Conservation (phyloP, 1,140 invertebrate genomes). For the Agraylea sexmaculata region DNA sequence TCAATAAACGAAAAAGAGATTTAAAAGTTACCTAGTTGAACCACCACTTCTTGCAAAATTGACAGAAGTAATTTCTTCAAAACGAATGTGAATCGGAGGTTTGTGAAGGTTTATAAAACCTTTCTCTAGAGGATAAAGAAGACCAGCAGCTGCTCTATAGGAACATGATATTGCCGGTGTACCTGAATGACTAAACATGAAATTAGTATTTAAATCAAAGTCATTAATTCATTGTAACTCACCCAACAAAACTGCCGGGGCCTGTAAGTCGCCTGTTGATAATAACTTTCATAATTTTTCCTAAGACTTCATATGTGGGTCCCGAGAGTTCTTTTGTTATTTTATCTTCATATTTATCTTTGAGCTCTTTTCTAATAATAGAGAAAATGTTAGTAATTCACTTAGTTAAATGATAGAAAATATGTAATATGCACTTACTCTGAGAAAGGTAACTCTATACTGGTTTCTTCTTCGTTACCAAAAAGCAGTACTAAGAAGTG, state of each 20-base stretch:
- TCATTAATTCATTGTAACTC: conserved; percentile 21
- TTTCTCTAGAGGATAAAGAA: conserved; percentile 95
- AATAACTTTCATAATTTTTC: conserved; percentile 92
- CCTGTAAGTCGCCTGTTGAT: conserved; percentile 91
- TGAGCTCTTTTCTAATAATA: conserved; percentile 66
- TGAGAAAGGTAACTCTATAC: conserved; percentile 82
- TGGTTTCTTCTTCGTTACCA: conserved; percentile 86
- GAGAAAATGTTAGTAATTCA: conserved; percentile 20
- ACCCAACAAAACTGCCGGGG: conserved; percentile 86
- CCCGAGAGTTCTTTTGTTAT: conserved; percentile 84
- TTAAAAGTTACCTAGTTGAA: conserved; percentile 55
- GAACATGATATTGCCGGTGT: conserved; percentile 91
- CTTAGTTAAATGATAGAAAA: conserved; percentile 8
- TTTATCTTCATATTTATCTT: conserved; percentile 91
- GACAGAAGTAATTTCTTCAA: conserved; percentile 91
- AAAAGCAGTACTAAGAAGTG: conserved; percentile 94
- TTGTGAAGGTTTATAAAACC: conserved; percentile 99
- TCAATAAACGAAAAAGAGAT: background rate
- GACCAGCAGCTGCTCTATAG: conserved; percentile 95
- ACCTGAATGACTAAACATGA: conserved; percentile 64
- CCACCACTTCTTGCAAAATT: conserved; percentile 96
- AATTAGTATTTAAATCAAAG: conserved; percentile 9
- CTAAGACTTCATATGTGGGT: conserved; percentile 89
- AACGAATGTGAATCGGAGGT: conserved; percentile 93
- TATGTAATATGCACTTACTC: conserved; percentile 53